Evolutionary conservation across 1,140 invertebrate species (phyloP), one percentile per base, ranked within the genome.

Genomic region (Maniola jurtina): DNA sequence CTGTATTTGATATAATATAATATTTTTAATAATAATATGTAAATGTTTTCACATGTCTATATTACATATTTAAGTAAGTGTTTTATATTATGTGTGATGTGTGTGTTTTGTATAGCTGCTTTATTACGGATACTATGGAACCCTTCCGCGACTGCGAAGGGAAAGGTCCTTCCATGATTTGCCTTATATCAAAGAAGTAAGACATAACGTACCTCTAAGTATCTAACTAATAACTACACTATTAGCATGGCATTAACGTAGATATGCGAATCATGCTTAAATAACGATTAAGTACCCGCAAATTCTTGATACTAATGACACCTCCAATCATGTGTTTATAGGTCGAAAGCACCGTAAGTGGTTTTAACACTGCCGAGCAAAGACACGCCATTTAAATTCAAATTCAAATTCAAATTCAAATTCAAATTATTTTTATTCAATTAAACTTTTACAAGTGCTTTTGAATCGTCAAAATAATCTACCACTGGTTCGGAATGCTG

Each of bases 121-220:
- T 84, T 93, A 93, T 91, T 93, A 92, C 82, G 92, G 92, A 91
- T 93, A 94, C 88, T 93, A 93, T 89, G 93, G 93, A 69, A 94
- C 92, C 15, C 92, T 94, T 76, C 94, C 94, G 70, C 92, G 94
- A 79, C 92, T 95, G 71, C 91, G 94, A 71, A 93, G 95, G 66
- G 95, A 95, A 89, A 90, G 94, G 79, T 95, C 95, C 70, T 95
- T 94, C 84, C 93, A 94, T 83, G 94, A 95, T 77, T 92, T 95
- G 77, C 93, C 93, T 64, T 91, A 93, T 76, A 84, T 93, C 65
- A 93, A 92, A 92, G 92, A 93, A 92, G 92, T 93, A 93, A 93
- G 92, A 91, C 60, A 67, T 64, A 64, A 10, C 13, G 15, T 25
- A 25, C 25, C 1, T 4, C 25, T 25, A 25, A 25, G 25, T 25